phyloP scores from a whole-genome alignment of 2,797 vertebrate species.

The Lepilemur ruficaudatus region DNA sequence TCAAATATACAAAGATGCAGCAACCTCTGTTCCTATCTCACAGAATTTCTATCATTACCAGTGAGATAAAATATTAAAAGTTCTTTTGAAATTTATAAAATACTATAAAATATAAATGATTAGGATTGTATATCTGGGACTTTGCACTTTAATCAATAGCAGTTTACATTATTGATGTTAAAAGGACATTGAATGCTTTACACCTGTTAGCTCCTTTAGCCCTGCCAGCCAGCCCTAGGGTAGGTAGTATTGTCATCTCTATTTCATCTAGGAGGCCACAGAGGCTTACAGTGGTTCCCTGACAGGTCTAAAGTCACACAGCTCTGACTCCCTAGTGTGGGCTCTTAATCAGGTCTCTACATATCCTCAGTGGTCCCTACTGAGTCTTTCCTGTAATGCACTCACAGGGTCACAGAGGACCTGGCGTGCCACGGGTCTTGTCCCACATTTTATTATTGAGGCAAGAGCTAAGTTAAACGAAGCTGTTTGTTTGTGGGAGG shows the following conservation, averaged over 20 bases:
- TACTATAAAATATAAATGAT: background rate
- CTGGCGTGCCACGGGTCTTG: background rate
- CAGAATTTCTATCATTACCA: background rate
- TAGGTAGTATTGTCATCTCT: background rate
- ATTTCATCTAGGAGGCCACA: background rate
- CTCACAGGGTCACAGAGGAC: background rate
- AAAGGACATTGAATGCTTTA: background rate
- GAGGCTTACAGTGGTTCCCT: too few species aligned
- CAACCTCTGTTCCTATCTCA: background rate
- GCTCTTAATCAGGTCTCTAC: background rate
- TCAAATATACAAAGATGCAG: background rate
- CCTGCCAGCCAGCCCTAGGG: background rate
- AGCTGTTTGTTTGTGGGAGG: background rate
- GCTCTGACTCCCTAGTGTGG: background rate
- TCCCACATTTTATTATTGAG: background rate
- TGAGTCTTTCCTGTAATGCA: background rate
- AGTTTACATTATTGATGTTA: background rate
- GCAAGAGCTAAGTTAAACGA: background rate
- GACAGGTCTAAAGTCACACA: background rate
- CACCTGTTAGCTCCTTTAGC: background rate
- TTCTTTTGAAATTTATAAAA: slow-evolving; percentile 24
- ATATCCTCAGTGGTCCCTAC: too few species aligned
- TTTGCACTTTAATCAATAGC: background rate
- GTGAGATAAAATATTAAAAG: background rate
- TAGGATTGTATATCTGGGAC: background rate